phyloP scores from a whole-genome alignment of 2,797 vertebrate genomes.

The Pogoniulus pusillus region DNA sequence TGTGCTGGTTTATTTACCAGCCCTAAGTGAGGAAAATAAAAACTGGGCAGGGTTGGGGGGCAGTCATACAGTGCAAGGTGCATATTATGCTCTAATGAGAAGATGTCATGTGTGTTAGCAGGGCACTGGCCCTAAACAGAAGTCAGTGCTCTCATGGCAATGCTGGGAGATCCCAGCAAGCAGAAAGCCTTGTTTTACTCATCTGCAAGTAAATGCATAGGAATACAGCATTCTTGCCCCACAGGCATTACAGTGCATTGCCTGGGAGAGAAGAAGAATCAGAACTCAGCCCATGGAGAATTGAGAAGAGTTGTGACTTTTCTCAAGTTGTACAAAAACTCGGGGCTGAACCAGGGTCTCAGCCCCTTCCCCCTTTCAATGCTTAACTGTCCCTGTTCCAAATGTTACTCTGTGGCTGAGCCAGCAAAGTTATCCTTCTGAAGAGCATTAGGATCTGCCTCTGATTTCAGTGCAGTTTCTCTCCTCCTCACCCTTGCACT shows the following conservation, averaged over 20 bases:
- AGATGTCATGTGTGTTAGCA: background rate
- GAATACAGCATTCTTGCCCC: background rate
- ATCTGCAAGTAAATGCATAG: background rate
- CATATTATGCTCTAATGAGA: background rate
- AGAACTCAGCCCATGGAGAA: background rate
- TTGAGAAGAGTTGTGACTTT: background rate
- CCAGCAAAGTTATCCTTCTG: background rate
- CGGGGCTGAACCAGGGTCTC: background rate
- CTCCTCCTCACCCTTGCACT: constrained; percentile 43
- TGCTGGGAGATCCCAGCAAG: background rate
- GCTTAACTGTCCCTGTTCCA: background rate
- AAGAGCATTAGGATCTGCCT: constrained; percentile 17
- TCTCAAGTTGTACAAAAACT: background rate
- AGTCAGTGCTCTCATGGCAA: background rate
- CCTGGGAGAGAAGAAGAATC: background rate
- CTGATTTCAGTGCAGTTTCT: constrained; percentile 34
- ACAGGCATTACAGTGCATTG: background rate
- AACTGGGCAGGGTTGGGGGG: accelerated
- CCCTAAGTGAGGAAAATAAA: background rate
- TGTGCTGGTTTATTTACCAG: background rate
- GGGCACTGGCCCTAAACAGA: background rate
- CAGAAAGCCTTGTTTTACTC: background rate
- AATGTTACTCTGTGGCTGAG: background rate
- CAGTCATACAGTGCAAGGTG: background rate
- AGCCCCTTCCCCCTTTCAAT: background rate